Evolutionary conservation across 2,113 vertebrate species (phyloP), one percentile per base, ranked within the genome.

Genomic region (Aspiorhynchus laticeps): DNA sequence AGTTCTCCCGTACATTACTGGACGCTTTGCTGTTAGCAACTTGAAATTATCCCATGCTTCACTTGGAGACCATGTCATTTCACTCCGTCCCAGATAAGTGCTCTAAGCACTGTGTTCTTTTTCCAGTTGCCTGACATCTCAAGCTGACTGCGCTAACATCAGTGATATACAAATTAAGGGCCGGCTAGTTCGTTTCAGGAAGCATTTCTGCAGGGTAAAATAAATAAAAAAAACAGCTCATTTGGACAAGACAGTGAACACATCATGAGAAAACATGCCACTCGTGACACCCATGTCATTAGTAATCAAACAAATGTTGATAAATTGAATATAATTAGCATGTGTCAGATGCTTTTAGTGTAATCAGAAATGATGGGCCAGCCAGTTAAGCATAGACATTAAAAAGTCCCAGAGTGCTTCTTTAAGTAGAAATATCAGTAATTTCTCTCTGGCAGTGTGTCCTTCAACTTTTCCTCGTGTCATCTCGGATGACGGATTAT

Each of bases 351-450:
- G 90, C 92, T 61, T 26, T 82, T 87, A 63, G 85, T 92, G 83
- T 96, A 96, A 96, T 96, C 95, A 94, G 94, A 93, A 94, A 92
- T 95, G 95, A 96, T 94, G 95, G 92, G 88, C 90, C 91, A 91
- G 87, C 94, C 93, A 94, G 80, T 93, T 94, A 91, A 90, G 93
- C 90, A 94, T 51, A 95, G 93, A 88, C 93, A 90, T 85, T 87
- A 28, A 86, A 85, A 67, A 80, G 73, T 89, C 53, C 51, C 41
- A 80, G 86, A 90, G 77, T 86, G 79, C 85, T 85, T 89, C 71
- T 87, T 91, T 90, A 76, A 75, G 78, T 24, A 87, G 85, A 89
- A 90, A 88, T 85, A 84, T 82, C 41, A 71, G 67, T 61, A 67
- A 87, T 88, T 84, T 78, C 82, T 87, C 46, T 83, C 85, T 67